phyloP scores from a whole-genome alignment of 92 coral and sea anemone species.

The Zoanthus sociatus region DNA sequence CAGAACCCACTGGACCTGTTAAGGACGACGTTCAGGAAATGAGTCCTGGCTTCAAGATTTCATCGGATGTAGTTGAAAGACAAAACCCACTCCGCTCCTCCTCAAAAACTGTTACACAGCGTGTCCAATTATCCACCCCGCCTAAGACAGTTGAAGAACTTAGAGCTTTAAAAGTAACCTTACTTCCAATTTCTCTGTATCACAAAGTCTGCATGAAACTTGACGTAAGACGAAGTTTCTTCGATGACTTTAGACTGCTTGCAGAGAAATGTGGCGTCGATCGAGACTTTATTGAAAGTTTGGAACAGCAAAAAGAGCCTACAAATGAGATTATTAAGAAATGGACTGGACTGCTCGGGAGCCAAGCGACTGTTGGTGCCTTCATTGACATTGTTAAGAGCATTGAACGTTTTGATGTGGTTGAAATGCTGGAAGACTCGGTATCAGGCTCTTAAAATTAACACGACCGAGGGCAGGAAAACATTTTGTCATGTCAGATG shows the following conservation, averaged over 20 bases:
- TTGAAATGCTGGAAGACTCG: conserved; percentile 49
- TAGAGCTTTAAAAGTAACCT: not conserved
- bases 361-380: conserved; percentile 34
- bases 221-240: conserved; percentile 11
- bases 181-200: not conserved
- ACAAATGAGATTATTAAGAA: conserved; percentile 43
- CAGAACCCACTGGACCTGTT: not conserved
- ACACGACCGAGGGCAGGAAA: no score
- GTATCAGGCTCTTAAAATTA: not conserved
- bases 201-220: conserved; percentile 6
- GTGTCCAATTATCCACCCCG: not conserved
- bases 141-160: conserved; percentile 23
- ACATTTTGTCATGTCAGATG: no score
- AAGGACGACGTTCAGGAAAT: not conserved
- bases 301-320: conserved; percentile 35
- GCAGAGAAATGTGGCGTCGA: conserved; percentile 40
- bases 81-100: not conserved
- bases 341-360: conserved; percentile 28
- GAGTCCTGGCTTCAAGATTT: not conserved
- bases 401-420: conserved; percentile 44
- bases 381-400: conserved; percentile 36
- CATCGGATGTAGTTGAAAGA: not conserved
- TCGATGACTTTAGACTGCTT: conserved; percentile 51
- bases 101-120: not conserved
- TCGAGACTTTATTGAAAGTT: conserved; percentile 2